Evolutionary conservation across 2,113 vertebrate species (phyloP).

Genomic region (Cricetomys ansorgei): DNA sequence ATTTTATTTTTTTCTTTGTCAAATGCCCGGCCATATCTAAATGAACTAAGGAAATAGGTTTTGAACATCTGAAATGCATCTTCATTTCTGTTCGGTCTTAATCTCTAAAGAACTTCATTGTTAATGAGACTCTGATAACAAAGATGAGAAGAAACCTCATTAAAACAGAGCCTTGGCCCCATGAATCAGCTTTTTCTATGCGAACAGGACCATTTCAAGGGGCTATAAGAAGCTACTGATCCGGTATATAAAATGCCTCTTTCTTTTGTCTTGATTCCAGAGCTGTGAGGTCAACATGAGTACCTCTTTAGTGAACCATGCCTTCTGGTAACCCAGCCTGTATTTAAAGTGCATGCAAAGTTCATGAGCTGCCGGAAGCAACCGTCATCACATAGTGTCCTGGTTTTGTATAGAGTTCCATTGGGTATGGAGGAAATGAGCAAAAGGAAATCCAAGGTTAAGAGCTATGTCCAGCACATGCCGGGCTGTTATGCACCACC

Average conservation of each 20-base stretch:
- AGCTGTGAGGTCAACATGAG: background rate
- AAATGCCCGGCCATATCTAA: background rate
- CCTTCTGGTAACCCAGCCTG: background rate
- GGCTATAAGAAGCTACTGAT: background rate
- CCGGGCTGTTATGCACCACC: background rate
- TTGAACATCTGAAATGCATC: background rate
- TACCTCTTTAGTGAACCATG: background rate
- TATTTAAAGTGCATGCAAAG: conserved; percentile 56
- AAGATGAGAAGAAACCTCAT: background rate
- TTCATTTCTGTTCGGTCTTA: background rate
- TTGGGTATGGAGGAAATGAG: background rate
- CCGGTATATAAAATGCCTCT: background rate
- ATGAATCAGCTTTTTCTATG: background rate
- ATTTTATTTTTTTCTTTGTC: background rate
- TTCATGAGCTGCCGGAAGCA: background rate
- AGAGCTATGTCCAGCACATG: background rate
- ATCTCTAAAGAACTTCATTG: background rate
- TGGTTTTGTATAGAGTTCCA: background rate
- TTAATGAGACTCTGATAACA: background rate
- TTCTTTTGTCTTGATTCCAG: background rate
- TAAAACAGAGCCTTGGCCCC: background rate
- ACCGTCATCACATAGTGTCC: background rate
- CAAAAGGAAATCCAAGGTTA: background rate
- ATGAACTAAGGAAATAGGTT: background rate
- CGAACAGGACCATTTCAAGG: background rate